Conservation (phyloP, 2,888 invertebrate genomes). For the Bruchidius siliquastri region DNA sequence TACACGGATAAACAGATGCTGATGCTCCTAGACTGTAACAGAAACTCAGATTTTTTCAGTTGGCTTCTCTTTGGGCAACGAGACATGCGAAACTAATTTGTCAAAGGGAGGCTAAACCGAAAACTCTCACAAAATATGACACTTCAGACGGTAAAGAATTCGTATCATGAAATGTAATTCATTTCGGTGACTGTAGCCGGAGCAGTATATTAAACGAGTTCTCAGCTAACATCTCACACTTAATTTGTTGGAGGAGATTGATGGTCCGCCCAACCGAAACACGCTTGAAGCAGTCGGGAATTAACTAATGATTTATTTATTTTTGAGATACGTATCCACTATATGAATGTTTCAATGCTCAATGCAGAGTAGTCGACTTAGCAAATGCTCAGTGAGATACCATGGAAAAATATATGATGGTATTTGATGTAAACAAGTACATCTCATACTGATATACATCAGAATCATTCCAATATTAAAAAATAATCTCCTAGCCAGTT, state of each 20-base stretch:
- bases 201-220: background rate
- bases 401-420: background rate
- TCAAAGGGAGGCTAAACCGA: too few relatives aligned
- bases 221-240: background rate
- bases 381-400: background rate
- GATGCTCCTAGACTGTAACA: too few relatives aligned
- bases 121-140: background rate
- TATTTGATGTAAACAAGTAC: too few relatives aligned
- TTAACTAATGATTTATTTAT: background rate
- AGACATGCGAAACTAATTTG: too few relatives aligned
- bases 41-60: too few relatives aligned
- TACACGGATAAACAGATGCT: too few relatives aligned
- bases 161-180: background rate
- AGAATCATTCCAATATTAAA: too few relatives aligned
- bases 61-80: too few relatives aligned
- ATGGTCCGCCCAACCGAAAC: background rate
- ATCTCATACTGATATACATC: too few relatives aligned
- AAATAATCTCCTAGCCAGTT: too few relatives aligned
- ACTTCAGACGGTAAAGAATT: background rate
- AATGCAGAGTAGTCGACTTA: background rate
- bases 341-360: background rate
- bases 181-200: background rate
- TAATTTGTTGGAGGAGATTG: background rate
- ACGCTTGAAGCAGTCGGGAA: background rate
- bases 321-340: background rate